A percentile compares a stretch with the other conserved stretches of the same genome.
Conservation (phyloP, 2,113 vertebrate species). For the Rhodinocichla rosea region DNA sequence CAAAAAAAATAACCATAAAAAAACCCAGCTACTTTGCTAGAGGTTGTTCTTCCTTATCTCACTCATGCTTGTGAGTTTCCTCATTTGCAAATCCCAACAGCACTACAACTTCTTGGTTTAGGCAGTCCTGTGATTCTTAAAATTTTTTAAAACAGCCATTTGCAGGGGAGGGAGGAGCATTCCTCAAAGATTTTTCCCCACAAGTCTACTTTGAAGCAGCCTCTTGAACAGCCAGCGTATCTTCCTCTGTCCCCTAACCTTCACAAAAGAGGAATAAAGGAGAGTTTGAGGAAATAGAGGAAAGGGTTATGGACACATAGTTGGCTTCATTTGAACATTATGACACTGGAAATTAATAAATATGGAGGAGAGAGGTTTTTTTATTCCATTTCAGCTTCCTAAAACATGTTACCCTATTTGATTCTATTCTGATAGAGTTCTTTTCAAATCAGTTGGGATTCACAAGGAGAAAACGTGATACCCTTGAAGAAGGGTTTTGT, state of each 20-base stretch:
- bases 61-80: not conserved
- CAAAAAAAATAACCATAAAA: not conserved
- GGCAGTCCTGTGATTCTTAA: not conserved
- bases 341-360: not conserved
- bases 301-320: not conserved
- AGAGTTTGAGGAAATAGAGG: not conserved
- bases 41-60: not conserved
- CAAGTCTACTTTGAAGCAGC: not conserved
- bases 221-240: not conserved
- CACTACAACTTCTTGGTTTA: not conserved
- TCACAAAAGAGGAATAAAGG: not conserved
- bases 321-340: not conserved
- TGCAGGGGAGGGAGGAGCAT: not conserved
- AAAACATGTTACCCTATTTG: not conserved
- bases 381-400: not conserved
- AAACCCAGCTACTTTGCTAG: not conserved
- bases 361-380: not conserved
- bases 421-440: not conserved
- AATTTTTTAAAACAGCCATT: not conserved
- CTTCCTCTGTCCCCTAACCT: not conserved
- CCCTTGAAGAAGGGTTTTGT: not conserved
- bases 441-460: not conserved
- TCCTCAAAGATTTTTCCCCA: not conserved
- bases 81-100: not conserved
- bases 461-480: not conserved